Evolutionary conservation across 1,140 invertebrate species (phyloP).

Genomic region (Bombus turneri): DNA sequence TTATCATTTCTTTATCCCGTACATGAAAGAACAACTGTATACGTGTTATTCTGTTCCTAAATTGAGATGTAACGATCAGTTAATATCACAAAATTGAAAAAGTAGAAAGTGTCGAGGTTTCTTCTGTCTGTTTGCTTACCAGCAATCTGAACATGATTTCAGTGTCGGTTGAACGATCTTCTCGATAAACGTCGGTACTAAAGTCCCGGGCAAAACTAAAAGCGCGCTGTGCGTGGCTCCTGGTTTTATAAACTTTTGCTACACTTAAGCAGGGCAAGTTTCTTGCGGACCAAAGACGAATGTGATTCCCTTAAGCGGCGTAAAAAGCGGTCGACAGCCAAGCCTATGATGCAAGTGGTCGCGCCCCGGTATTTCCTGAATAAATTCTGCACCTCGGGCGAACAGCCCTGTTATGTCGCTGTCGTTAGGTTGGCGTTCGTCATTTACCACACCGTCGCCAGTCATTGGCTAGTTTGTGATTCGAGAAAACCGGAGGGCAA

Average conservation of each 20-base stretch:
- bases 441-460: conserved; percentile 33
- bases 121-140: conserved; percentile 57
- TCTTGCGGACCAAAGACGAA: conserved; percentile 64
- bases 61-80: not conserved
- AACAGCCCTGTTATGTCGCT: conserved; percentile 55
- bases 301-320: conserved; percentile 80
- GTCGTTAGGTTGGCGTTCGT: conserved; percentile 62
- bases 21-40: no score
- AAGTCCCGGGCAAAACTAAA: conserved; percentile 72
- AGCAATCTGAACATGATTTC: conserved; percentile 65
- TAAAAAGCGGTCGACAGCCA: conserved; percentile 74
- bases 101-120: not conserved
- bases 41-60: not conserved
- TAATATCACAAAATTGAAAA: not conserved
- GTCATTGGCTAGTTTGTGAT: conserved; percentile 18
- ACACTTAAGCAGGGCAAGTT: conserved; percentile 65
- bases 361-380: conserved; percentile 79
- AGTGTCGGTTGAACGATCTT: not conserved
- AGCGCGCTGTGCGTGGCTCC: conserved; percentile 54
- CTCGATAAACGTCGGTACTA: conserved; percentile 22
- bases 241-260: conserved; percentile 81
- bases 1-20: no score
- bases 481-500: conserved; percentile 34
- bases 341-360: conserved; percentile 73
- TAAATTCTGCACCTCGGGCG: conserved; percentile 71